A percentile compares a stretch with the other conserved stretches of the same genome.
Conservation (phyloP, 2,888 invertebrate genomes). For the Cephus sareptanus region DNA sequence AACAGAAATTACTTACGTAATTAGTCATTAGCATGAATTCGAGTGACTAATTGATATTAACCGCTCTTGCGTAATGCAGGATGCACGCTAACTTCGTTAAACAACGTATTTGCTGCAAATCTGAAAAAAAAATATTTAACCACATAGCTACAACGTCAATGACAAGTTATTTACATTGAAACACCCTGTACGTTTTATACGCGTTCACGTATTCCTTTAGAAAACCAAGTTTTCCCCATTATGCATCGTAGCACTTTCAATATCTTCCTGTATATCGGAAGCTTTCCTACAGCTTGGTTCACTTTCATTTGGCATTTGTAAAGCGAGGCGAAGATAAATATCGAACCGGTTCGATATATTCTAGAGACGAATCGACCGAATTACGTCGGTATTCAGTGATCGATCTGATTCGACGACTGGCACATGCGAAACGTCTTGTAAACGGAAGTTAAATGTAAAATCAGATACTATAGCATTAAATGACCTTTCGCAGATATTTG, state of each 20-base stretch:
- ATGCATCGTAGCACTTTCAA: neutral
- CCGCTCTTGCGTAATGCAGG: constrained; percentile 34
- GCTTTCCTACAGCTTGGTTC: neutral
- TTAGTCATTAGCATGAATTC: constrained; percentile 38
- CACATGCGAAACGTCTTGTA: neutral
- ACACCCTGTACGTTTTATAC: neutral
- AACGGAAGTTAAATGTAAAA: neutral
- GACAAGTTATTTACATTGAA: neutral
- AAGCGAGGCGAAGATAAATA: neutral
- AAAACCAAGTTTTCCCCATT: neutral
- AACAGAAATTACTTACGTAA: constrained; percentile 48
- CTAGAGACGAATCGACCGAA: neutral
- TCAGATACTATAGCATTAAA: neutral
- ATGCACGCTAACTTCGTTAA: constrained; percentile 41
- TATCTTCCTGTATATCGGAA: neutral
- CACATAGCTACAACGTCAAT: neutral
- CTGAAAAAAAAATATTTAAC: neutral
- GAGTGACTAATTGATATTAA: constrained; percentile 28
- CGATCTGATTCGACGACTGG: neutral
- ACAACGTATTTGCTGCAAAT: constrained; percentile 16
- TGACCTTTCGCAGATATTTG: neutral
- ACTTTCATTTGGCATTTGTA: neutral
- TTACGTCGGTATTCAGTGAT: neutral
- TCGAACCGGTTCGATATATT: neutral
- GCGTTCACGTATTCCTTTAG: neutral